Percentiles rank a stretch among this genome's conserved stretches.
Conservation (phyloP, 2,888 invertebrate genomes). For the Drosophila suboccidentalis region DNA sequence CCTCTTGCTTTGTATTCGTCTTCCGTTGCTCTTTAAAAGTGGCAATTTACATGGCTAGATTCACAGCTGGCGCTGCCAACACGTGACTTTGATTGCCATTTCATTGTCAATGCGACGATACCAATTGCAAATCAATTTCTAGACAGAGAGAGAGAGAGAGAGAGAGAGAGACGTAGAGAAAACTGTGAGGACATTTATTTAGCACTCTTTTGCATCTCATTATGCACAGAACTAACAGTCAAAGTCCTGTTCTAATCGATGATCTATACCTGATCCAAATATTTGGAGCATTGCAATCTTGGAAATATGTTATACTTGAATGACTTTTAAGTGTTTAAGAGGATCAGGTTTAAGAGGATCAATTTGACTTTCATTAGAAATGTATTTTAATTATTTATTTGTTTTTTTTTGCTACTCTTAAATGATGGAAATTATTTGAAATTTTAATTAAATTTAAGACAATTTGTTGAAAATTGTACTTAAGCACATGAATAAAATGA, state of each 20-base stretch:
- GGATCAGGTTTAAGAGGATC: too few relatives aligned
- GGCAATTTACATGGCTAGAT: constrained; percentile 53
- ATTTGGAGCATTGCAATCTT: too few relatives aligned
- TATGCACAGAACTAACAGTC: background rate
- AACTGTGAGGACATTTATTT: background rate
- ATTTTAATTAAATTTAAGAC: too few relatives aligned
- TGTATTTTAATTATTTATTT: too few relatives aligned
- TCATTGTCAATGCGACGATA: constrained; percentile 74
- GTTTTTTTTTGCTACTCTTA: too few relatives aligned
- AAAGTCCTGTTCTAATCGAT: too few relatives aligned
- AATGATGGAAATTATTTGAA: too few relatives aligned
- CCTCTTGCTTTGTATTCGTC: constrained; percentile 18
- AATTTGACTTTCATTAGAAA: too few relatives aligned
- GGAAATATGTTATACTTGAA: background rate
- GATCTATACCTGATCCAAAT: too few relatives aligned
- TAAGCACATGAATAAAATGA: too few relatives aligned
- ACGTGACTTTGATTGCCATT: constrained; percentile 81
- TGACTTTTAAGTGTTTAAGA: background rate
- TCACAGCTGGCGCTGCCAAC: constrained; percentile 66
- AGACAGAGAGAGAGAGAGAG: background rate
- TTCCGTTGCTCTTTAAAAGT: constrained; percentile 30
- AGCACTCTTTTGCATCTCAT: background rate
- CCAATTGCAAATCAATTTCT: constrained; percentile 67
- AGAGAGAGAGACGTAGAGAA: background rate
- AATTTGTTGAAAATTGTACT: too few relatives aligned